phyloP scores from a whole-genome alignment of 2,888 invertebrate species.

The Rhagium mordax region DNA sequence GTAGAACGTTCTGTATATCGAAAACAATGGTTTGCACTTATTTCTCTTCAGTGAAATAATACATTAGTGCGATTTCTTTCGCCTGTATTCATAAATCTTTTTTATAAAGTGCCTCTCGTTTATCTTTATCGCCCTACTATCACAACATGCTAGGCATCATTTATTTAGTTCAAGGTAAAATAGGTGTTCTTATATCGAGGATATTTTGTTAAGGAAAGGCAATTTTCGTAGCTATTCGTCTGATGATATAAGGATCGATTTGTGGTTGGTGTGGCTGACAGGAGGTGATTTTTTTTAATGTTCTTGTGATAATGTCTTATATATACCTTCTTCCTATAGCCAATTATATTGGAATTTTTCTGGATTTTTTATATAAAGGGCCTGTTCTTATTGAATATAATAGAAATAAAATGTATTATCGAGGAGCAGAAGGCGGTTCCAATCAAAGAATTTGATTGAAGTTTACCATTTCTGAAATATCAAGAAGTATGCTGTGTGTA shows the following conservation, averaged over 20 bases:
- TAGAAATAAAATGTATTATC: background rate
- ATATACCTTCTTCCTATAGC: background rate
- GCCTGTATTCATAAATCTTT: slow-evolving; percentile 28
- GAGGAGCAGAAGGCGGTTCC: background rate
- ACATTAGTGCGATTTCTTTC: slow-evolving; percentile 20
- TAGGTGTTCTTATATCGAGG: slow-evolving; percentile 31
- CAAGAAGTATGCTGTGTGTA: no score
- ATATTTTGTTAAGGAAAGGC: slow-evolving; percentile 34
- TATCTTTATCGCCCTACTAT: slow-evolving; percentile 34
- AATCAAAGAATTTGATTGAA: slow-evolving; percentile 2
- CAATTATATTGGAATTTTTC: slow-evolving; percentile 7
- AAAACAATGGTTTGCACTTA: slow-evolving; percentile 9
- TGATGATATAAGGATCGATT: slow-evolving; percentile 27
- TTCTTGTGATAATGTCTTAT: slow-evolving; percentile 16
- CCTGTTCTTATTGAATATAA: background rate
- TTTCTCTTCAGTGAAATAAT: slow-evolving; percentile 1
- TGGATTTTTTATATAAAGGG: background rate
- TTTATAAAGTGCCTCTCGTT: slow-evolving; percentile 32
- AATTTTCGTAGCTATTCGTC: slow-evolving; percentile 31
- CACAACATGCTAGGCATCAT: slow-evolving; percentile 32
- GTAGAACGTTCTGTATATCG: background rate
- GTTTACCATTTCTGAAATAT: no score
- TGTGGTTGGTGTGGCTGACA: slow-evolving; percentile 13
- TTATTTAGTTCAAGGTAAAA: slow-evolving; percentile 33
- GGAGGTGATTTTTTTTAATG: slow-evolving; percentile 24